Evolutionary conservation across 2,113 vertebrate species (phyloP).

Genomic region (Ictalurus furcatus): DNA sequence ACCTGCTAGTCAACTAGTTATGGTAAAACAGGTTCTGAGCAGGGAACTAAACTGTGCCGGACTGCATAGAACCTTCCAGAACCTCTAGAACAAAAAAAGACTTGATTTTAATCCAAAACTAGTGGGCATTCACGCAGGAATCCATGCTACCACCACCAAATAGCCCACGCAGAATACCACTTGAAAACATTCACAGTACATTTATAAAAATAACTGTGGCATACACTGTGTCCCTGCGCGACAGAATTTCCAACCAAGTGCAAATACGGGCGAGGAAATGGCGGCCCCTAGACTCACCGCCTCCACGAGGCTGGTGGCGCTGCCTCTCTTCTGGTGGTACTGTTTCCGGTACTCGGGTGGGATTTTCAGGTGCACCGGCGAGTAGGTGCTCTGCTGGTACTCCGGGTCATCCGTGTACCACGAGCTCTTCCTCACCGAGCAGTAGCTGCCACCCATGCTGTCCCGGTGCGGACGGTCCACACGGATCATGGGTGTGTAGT

Average conservation of each 20-base stretch:
- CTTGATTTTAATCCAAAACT: not conserved
- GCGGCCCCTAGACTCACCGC: constrained; percentile 77
- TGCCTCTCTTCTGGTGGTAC: constrained; percentile 95
- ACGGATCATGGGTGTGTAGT: constrained; percentile 93
- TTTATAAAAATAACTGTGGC: not conserved
- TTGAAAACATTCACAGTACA: not conserved
- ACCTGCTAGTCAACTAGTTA: not conserved
- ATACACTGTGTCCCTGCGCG: not conserved
- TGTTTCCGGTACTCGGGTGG: constrained; percentile 87
- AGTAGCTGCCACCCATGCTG: constrained; percentile 81
- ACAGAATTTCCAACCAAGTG: not conserved
- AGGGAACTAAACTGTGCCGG: not conserved
- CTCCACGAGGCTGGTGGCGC: constrained; percentile 94
- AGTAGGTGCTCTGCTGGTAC: constrained; percentile 85
- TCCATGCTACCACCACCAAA: not conserved
- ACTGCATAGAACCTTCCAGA: not conserved
- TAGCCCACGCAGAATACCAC: not conserved
- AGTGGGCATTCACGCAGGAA: not conserved
- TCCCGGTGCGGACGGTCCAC: constrained; percentile 87
- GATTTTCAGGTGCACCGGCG: constrained; percentile 89
- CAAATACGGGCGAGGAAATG: not conserved
- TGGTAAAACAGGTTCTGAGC: not conserved
- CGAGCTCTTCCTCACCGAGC: constrained; percentile 88
- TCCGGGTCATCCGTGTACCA: constrained; percentile 96
- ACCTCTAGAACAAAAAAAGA: not conserved